Base-by-base conservation (phyloP, 1,140 invertebrate genomes). In the Atopsyche davidsoni region DNA sequence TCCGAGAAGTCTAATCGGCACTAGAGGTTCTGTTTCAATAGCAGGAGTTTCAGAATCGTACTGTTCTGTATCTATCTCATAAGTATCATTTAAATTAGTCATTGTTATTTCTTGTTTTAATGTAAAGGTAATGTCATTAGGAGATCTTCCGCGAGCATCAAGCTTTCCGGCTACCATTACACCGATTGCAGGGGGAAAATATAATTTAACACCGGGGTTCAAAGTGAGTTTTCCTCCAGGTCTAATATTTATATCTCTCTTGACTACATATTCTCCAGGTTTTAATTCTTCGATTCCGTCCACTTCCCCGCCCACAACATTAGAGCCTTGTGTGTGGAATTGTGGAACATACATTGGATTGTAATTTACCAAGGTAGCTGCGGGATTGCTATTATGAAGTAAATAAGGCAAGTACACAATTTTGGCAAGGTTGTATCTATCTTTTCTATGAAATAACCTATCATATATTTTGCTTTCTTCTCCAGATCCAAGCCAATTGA, bases 151-250 rank as follows among this genome's bases (percentile, higher is more conserved):
- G 58, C 82, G 75, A 1, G 89, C 89, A 59, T 93, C 87, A 23
- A 98, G 65, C 63, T 86, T 83, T 3, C 94, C 94, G 25, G 92
- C 91, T 2, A 98, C 85, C 85, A 99, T 94, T 77, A 99, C 93
- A 11, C 96, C 96, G 32, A 98, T 85, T 23, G 89, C 86, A 35
- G 93, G 86, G 38, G 89, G 85, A 71, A 92, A 92, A 55, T 81
- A 80, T 2, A 99, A 70, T 0, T 82, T 88, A 0, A 95, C 92
- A 0, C 92, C 93, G 1, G 90, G 83, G 28, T 90, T 80, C 10
- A 97, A 72, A 0, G 86, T 86, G 7, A 98, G 70, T 63, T 86
- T 89, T 9, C 91, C 92, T 17, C 86, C 87, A 2, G 91, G 90
- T 41, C 89, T 70, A 3, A 97, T 82, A 62, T 91, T 95, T 24